Evolutionary conservation across 2,113 vertebrate species (phyloP), one percentile per base, ranked within the genome.

Genomic region (Sialia sialis): DNA sequence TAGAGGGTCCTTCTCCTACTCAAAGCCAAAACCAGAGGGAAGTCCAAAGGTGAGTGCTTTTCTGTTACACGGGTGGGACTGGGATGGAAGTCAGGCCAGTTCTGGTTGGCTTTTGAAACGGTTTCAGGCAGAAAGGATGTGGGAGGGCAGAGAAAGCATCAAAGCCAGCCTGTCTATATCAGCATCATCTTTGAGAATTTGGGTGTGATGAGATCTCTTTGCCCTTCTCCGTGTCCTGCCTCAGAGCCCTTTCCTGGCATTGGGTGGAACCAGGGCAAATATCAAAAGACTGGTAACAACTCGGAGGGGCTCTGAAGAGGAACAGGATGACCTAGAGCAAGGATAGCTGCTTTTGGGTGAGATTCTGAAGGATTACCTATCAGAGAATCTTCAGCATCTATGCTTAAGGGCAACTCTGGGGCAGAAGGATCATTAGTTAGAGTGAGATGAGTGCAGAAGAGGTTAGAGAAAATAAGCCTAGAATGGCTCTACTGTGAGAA

Each of bases 21-120:
- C 98, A 7, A 99, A 99, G 95, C 98, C 98, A 89, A 99, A 99
- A 96, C 98, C 98, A 16, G 99, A 99, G 46, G 99, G 99, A 83
- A 99, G 99, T 94, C 99, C 99, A 38, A 99, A 99, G 99, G 99
- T 99, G 86, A 98, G 90, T 67, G 21, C 5, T 3, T 76, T 52
- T 68, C 36, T 60, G 9, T n/a, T 48, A 49, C 11, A 46, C 69
- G 20, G 21, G 14, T 79, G 29, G n/a, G 85, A 67, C 34, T 66
- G 59, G 63, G 54, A 32, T 80, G 58, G n/a, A 93, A 58, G 22
- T 52, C 54, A 49, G 36, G 32, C 25, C 14, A 7, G 6, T 93
- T 87, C 36, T 77, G 49, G 41, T 44, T 91, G 29, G 41, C 41
- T 93, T 90, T 79, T 85, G 39, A 68, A 60, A 72, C 3, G 0